phyloP scores from a whole-genome alignment of 2,113 vertebrate genomes.

The Gulo gulo region DNA sequence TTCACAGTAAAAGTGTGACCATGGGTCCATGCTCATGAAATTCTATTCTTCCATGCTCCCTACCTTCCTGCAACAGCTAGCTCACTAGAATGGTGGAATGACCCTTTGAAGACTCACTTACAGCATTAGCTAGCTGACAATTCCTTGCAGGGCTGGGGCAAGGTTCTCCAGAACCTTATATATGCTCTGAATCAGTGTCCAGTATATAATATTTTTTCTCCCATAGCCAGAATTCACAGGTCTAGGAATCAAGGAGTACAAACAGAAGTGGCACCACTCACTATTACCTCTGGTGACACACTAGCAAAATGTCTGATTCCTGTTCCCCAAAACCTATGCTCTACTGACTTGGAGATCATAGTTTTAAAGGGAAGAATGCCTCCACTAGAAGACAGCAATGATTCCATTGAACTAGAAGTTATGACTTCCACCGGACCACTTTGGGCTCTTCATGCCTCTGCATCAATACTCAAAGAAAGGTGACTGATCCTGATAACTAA shows the following conservation, averaged over 20 bases:
- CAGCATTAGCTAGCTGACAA: neutral
- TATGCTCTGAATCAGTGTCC: neutral
- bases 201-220: neutral
- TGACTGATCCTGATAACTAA: neutral
- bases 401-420: neutral
- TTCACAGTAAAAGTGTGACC: neutral
- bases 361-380: neutral
- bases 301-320: neutral
- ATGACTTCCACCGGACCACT: neutral
- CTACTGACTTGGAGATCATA: neutral
- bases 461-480: neutral
- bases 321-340: neutral
- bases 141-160: neutral
- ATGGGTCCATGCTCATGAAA: neutral
- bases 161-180: neutral
- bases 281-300: neutral
- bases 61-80: neutral
- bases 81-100: neutral
- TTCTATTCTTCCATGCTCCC: neutral
- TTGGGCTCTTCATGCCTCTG: neutral
- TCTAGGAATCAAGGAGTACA: neutral
- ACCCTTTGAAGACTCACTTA: neutral
- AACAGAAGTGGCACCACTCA: neutral
- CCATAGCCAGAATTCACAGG: neutral
- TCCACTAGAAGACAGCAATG: neutral